A percentile compares a stretch with the other conserved stretches of the same genome.
These are phyloP conservation scores for Aphaenogaster rudis DNA, from an alignment of 1,140 invertebrate genomes.

Conservation along the genomic window DNA sequence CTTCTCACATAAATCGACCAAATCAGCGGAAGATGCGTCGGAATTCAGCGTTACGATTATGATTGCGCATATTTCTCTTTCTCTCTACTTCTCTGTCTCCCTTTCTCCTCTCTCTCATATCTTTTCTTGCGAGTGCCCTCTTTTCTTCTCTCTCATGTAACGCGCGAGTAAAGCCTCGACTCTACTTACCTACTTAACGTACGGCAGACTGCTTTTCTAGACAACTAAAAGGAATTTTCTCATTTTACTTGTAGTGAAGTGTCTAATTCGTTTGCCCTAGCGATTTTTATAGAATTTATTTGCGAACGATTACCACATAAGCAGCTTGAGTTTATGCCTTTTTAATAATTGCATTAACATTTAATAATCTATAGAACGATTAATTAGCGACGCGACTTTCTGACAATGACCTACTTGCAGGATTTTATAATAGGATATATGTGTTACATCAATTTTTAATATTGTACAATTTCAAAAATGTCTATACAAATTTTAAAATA, in stretches of 20 bases:
- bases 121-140: constrained; percentile 30
- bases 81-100: background rate
- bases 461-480: background rate
- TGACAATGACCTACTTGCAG: background rate
- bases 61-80: constrained; percentile 35
- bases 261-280: background rate
- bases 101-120: constrained; percentile 42
- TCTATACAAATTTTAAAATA: background rate
- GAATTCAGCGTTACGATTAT: constrained; percentile 48
- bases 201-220: constrained; percentile 67
- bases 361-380: background rate
- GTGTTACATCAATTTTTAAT: background rate
- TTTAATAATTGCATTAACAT: constrained; percentile 2
- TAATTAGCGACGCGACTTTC: background rate
- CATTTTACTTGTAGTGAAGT: constrained; percentile 27
- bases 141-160: constrained; percentile 66
- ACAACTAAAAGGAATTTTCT: constrained; percentile 56
- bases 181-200: constrained; percentile 79
- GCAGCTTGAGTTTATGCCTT: background rate
- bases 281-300: background rate
- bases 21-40: constrained; percentile 22
- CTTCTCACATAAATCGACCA: constrained; percentile 26
- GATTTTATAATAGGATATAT: background rate
- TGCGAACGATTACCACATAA: background rate
- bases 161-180: constrained; percentile 74